phyloP scores from a whole-genome alignment of 2,113 vertebrate genomes.

The Crotalus tigris region DNA sequence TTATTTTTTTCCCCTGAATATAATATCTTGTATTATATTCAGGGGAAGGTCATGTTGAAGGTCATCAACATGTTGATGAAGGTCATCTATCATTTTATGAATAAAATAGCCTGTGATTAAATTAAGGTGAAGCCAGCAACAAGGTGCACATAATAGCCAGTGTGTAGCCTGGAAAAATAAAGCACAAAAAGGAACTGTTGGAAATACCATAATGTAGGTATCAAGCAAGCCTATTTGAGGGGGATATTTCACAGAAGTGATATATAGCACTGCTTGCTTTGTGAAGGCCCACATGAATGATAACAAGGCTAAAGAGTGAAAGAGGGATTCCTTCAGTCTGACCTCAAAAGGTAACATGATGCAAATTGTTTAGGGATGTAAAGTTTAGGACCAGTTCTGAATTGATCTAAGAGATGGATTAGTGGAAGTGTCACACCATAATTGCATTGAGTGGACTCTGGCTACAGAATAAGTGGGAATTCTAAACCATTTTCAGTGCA shows the following conservation, averaged over 20 bases:
- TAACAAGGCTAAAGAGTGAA: background rate
- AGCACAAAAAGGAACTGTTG: background rate
- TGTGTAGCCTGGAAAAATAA: background rate
- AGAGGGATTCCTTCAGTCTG: background rate
- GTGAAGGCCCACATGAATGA: background rate
- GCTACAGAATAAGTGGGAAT: background rate
- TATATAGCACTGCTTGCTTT: background rate
- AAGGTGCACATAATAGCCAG: background rate
- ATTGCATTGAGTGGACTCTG: background rate
- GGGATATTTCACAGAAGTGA: background rate
- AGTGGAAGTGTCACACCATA: background rate
- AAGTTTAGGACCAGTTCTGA: background rate
- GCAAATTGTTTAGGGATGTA: background rate
- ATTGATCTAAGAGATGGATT: background rate
- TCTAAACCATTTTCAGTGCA: background rate
- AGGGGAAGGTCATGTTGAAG: no score
- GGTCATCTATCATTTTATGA: background rate
- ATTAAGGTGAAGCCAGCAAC: background rate
- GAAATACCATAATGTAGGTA: background rate
- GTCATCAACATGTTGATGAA: background rate
- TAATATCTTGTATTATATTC: background rate
- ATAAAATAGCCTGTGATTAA: background rate
- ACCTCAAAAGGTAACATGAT: background rate
- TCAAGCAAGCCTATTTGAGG: background rate
- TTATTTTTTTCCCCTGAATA: background rate